phyloP scores from a whole-genome alignment of 2,113 vertebrate species.

The Abramis brama region DNA sequence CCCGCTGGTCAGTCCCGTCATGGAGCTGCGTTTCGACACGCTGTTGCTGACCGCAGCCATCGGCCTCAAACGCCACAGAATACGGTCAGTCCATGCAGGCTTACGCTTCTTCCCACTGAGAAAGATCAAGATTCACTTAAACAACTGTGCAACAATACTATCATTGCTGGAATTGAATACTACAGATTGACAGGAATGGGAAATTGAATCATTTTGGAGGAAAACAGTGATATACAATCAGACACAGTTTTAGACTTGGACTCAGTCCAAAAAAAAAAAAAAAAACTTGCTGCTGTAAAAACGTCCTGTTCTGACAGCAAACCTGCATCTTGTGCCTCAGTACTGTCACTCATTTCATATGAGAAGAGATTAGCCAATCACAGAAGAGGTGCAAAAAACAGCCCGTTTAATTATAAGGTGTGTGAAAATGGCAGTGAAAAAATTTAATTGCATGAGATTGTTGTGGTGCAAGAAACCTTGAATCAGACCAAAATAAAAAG shows the following conservation, averaged over 20 bases:
- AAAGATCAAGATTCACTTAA: conserved; percentile 15
- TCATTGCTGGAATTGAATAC: background rate
- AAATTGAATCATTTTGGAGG: background rate
- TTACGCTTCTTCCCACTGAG: conserved; percentile 92
- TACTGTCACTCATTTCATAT: no score
- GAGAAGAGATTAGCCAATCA: no score
- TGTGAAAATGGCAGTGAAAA: no score
- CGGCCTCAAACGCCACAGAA: conserved; percentile 91
- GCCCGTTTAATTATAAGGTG: no score
- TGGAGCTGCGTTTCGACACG: conserved; percentile 24
- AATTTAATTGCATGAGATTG: no score
- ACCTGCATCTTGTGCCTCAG: no score
- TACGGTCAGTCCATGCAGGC: conserved; percentile 97
- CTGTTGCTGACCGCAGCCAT: conserved; percentile 67
- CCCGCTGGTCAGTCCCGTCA: conserved; percentile 63
- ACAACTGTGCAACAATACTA: background rate
- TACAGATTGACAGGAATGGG: background rate
- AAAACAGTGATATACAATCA: background rate
- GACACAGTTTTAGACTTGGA: background rate
- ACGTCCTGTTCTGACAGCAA: background rate
- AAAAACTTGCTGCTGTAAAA: background rate
- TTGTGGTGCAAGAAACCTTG: no score
- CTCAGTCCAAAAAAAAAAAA: background rate
- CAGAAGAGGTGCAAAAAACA: no score
- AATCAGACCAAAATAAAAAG: no score